Percentiles rank a stretch among this genome's conserved stretches.
These are phyloP conservation scores for Pangasius sanitwongsei DNA, from an alignment of 2,797 vertebrate genomes.

Conservation along the genomic window DNA sequence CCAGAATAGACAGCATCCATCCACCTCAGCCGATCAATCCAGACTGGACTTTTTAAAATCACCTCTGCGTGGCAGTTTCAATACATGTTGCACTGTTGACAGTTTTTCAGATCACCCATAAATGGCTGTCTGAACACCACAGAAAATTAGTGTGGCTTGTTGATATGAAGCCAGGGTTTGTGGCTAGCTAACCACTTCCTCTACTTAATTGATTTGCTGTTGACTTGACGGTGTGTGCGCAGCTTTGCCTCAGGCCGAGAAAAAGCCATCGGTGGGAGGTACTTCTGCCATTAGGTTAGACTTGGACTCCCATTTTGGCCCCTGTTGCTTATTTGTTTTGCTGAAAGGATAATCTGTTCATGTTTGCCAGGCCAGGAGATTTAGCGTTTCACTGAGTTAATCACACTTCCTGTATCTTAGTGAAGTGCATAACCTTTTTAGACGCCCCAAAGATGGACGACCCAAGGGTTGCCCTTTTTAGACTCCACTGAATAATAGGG, in stretches of 20 bases:
- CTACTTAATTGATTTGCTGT: conserved; percentile 55
- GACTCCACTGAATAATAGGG: conserved; percentile 66
- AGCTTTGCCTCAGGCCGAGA: conserved; percentile 22
- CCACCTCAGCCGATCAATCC: conserved; percentile 27
- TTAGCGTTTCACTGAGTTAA: conserved; percentile 32
- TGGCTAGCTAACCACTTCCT: conserved; percentile 46
- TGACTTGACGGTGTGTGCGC: conserved; percentile 39
- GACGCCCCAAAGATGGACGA: conserved; percentile 63
- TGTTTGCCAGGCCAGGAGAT: conserved; percentile 23
- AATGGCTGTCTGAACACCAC: conserved; percentile 41
- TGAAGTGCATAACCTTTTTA: conserved; percentile 30
- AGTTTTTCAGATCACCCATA: conserved; percentile 37
- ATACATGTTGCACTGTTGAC: conserved; percentile 34
- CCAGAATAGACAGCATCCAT: conserved; percentile 20
- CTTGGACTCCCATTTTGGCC: conserved; percentile 14
- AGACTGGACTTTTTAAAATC: conserved; percentile 31
- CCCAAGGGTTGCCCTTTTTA: conserved; percentile 61
- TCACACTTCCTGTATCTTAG: conserved; percentile 37
- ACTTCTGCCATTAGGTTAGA: conserved; percentile 2
- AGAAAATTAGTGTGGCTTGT: conserved; percentile 45
- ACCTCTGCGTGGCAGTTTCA: conserved; percentile 38
- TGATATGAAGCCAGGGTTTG: conserved; percentile 46
- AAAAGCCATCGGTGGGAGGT: background rate
- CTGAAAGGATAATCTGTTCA: conserved; percentile 35
- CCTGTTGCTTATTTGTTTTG: conserved; percentile 45